Base-by-base conservation (phyloP, 2,113 vertebrate genomes). In the Ictalurus punctatus region DNA sequence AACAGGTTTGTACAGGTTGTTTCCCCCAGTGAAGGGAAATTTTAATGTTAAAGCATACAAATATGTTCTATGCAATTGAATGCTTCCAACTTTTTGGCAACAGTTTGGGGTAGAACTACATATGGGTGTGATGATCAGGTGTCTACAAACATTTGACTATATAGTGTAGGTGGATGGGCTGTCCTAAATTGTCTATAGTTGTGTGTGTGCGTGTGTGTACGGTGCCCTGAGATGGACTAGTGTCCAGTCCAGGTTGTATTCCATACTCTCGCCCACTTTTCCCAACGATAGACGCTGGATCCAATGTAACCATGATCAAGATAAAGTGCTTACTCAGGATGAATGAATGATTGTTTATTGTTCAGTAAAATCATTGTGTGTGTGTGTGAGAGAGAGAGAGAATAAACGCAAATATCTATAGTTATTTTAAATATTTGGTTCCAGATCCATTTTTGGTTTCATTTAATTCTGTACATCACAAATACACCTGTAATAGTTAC, bases 311-410 rank as follows among this genome's bases (percentile, higher is more conserved):
- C 71, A 40, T 21, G 17, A 21, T 40, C 34, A 40, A 69, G 13
- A 69, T 92, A 93, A 59, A 59, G 17, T 3, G 2, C 25, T 25
- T 63, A 63, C 23, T 27, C 23, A 94, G 78, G 93, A 93, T 82
- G 58, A 94, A 93, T 84, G 58, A 93, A 94, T 95, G 94, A 95
- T 94, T 65, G 63, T 12, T 65, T 65, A 65, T n/a, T 65, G 10
- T 65, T 59, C 58, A 59, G 58, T 59, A 59, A 21, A 59, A 21
- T 59, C 58, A 0, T 59, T 58, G 2, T 56, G 37, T 44, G 40
- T 44, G 3, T 44, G 40, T 44, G 40, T 44, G 40, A n/a, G n/a
- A n/a, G n/a, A n/a, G n/a, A n/a, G n/a, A n/a, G n/a, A n/a, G 58
- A 21, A 6, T 21, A 59, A 59, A 59, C 19, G 0, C 6, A 59